These are phyloP conservation scores for human (Homo sapiens) DNA, from an alignment of 2,113 vertebrate genomes.

Conservation along the genomic window GRCh38 chr4:148079001-148079500, in stretches of 20 bases:
- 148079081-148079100: conserved; percentile 82
- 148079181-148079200: conserved; percentile 79
- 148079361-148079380: conserved; percentile 83
- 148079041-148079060: conserved; percentile 85
- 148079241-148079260: conserved; percentile 85
- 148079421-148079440: conserved; percentile 46
- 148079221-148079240: conserved; percentile 78
- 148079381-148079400: conserved; percentile 80
- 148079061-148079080: conserved; percentile 86
- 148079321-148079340: conserved; percentile 75
- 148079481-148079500: conserved; percentile 73
- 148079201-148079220: conserved; percentile 81
- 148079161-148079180: conserved; percentile 70
- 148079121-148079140: conserved; percentile 67
- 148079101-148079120: conserved; percentile 71
- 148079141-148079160: conserved; percentile 66
- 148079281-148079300: conserved; percentile 85
- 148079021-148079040: conserved; percentile 87
- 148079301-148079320: conserved; percentile 83
- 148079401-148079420: conserved; percentile 73
- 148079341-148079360: conserved; percentile 78
- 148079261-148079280: conserved; percentile 80
- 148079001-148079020: conserved; percentile 89
- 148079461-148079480: conserved; percentile 59
- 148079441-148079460: conserved; percentile 66